Percentiles rank a stretch among this genome's conserved stretches.
phyloP scores from a whole-genome alignment of 2,113 vertebrate species.

The Limnothrissa miodon region DNA sequence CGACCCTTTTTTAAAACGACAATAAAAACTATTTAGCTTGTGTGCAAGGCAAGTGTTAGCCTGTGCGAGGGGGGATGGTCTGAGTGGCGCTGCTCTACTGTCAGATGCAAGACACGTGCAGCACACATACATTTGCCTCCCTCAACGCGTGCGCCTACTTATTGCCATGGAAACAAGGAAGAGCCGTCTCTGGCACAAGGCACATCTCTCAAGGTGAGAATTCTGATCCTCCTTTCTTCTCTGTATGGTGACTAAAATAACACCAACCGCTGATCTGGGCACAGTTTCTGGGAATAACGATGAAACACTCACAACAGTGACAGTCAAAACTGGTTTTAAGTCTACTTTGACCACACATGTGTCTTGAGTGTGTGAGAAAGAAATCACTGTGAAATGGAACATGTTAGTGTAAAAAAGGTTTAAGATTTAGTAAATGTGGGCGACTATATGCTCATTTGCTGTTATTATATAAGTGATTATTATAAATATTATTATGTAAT shows the following conservation, averaged over 20 bases:
- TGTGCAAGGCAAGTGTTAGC: no score
- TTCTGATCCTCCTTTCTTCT: not conserved
- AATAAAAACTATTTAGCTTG: no score
- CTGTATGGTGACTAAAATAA: not conserved
- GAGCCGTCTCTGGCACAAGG: not conserved
- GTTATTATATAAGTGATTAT: no score
- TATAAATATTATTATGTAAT: no score
- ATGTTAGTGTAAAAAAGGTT: no score
- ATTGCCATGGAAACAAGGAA: conserved; percentile 63
- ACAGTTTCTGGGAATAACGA: not conserved
- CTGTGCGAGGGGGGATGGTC: no score
- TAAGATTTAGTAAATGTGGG: not conserved
- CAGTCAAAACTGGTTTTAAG: not conserved
- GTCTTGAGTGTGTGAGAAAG: not conserved
- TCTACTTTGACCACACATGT: not conserved
- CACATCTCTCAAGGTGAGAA: conserved; percentile 9
- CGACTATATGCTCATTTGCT: no score
- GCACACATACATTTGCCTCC: conserved; percentile 41
- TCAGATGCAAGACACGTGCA: conserved; percentile 11
- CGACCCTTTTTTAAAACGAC: no score
- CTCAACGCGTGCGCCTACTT: conserved; percentile 48
- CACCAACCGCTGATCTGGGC: not conserved
- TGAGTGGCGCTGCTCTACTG: no score
- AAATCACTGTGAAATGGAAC: not conserved
- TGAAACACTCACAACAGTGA: not conserved